These are phyloP conservation scores for Ficedula albicollis DNA, from an alignment of 2,797 vertebrate species.

Conservation along the genomic window DNA sequence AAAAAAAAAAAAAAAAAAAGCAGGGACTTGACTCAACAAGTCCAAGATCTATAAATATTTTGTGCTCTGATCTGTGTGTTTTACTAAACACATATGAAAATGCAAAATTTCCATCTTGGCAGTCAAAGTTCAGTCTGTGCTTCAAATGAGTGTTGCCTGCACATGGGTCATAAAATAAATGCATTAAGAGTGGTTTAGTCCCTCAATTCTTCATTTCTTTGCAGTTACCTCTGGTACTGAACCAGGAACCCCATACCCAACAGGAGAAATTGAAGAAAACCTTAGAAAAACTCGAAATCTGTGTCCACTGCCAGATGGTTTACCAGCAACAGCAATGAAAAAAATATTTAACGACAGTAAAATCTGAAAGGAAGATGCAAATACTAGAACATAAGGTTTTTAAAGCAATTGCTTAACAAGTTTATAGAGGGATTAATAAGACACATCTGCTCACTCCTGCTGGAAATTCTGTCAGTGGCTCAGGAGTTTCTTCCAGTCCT, in stretches of 20 bases:
- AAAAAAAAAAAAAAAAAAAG: not conserved
- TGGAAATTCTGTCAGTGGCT: not conserved
- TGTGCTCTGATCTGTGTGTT: not conserved
- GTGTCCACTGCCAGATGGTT: not conserved
- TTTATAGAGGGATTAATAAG: conserved; percentile 24
- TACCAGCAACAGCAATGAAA: not conserved
- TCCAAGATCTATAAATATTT: not conserved
- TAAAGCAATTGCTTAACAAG: not conserved
- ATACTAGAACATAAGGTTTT: conserved; percentile 11
- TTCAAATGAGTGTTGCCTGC: not conserved
- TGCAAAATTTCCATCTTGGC: not conserved
- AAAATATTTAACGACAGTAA: conserved; percentile 15
- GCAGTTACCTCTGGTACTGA: conserved; percentile 5
- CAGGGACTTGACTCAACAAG: not conserved
- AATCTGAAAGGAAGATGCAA: conserved; percentile 10
- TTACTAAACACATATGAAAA: not conserved
- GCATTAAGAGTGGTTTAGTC: not conserved
- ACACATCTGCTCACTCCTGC: conserved; percentile 3
- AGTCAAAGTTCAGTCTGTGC: not conserved
- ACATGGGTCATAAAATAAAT: not conserved
- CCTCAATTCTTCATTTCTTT: conserved; percentile 14
- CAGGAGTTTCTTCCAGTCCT: not conserved
- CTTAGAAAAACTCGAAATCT: not conserved
- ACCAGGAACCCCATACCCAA: not conserved
- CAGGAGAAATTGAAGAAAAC: not conserved